Base-by-base conservation (phyloP, 2,888 invertebrate genomes). In the Strigamia transsilvanica region DNA sequence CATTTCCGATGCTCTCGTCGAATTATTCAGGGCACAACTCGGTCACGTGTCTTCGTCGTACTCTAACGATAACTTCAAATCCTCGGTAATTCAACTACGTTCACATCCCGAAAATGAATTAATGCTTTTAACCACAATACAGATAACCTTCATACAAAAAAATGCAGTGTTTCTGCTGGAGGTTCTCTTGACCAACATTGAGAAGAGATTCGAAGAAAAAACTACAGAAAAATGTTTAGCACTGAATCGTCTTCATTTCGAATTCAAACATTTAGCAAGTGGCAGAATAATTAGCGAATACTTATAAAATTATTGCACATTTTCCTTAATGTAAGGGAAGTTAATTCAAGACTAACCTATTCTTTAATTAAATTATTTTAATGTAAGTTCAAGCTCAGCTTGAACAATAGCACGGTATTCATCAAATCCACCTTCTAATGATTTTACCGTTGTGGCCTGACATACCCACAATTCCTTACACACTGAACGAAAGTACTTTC, bases 401-500 rank as follows among this genome's bases (percentile, higher is more conserved):
- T 99, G 96, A 23, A 99, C 97, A 83, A 97, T 93, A 87, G 92
- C 93, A 87, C 97, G 93, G 89, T 99, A 99, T 87, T 98, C 97
- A 87, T 97, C 96, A 87, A 99, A 95, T 79, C 99, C 99, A 80
- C 99, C 99, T 87, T 99, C 98, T 87, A 99, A 93, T 85, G 95
- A 94, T 82, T 91, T 90, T 0, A 99, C 97, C 7, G 93, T 93
- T 32, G 94, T 94, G 86, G 92, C 92, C 79, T 94, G 94, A 86
- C 98, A 98, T 27, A 99, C 94, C 99, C 99, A 99, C 73, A 99
- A 90, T 88, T 99, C 99, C 86, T 94, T 94, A 89, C 99, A 99
- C 2, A 99, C 95, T 91, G 97, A 93, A 84, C 97, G 93, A n/a
- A n/a, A n/a, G n/a, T n/a, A n/a, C n/a, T n/a, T n/a, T n/a, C n/a